Percentiles rank a stretch among this genome's conserved stretches.
Conservation (phyloP, 2,113 vertebrate species). For the Zootoca vivipara region DNA sequence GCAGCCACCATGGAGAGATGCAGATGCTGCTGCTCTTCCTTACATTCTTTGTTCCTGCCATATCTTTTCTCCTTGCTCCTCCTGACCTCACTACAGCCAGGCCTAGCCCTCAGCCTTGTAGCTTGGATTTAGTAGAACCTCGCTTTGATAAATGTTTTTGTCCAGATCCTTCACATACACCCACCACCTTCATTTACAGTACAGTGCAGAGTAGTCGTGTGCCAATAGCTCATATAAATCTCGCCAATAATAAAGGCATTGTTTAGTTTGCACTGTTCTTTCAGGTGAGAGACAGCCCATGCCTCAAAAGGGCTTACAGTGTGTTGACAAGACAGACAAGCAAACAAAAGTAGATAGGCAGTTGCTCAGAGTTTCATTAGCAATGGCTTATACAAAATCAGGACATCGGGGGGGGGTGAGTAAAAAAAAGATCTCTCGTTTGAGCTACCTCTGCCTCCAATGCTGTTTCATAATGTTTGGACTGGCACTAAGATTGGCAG, state of each 20-base stretch:
- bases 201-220: neutral
- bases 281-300: slow-evolving; percentile 16
- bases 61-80: neutral
- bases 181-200: too few relatives aligned
- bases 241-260: slow-evolving; percentile 6
- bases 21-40: neutral
- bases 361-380: slow-evolving; percentile 16
- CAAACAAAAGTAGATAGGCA: slow-evolving; percentile 13
- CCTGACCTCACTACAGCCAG: neutral
- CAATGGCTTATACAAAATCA: slow-evolving; percentile 20
- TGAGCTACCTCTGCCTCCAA: slow-evolving; percentile 1
- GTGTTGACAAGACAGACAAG: slow-evolving; percentile 12
- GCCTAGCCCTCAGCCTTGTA: neutral
- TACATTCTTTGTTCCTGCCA: neutral
- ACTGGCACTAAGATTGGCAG: neutral
- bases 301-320: slow-evolving; percentile 13
- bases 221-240: neutral
- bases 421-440: neutral
- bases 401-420: neutral
- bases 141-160: neutral
- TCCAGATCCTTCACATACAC: neutral
- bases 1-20: neutral
- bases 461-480: slow-evolving; percentile 18
- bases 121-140: neutral
- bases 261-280: neutral